A percentile compares a stretch with the other conserved stretches of the same genome.
Conservation (phyloP, 2,113 vertebrate genomes). For the Setophaga coronata region DNA sequence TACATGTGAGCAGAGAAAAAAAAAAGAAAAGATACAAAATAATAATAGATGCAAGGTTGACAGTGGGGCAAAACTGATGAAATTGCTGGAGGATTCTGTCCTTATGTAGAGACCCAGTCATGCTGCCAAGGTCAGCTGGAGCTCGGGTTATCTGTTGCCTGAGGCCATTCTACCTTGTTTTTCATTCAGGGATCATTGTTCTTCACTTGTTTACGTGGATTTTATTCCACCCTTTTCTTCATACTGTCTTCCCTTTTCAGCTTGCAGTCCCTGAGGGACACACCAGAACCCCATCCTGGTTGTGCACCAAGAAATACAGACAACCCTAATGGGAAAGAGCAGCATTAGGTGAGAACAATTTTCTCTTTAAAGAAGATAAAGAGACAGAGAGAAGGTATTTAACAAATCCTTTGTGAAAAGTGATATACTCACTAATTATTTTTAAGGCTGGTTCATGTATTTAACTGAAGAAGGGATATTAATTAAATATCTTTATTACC, state of each 20-base stretch:
- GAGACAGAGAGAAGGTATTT: neutral
- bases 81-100: neutral
- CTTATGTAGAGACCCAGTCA: neutral
- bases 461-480: neutral
- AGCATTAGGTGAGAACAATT: neutral
- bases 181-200: slow-evolving; percentile 14
- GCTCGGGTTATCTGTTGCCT: neutral
- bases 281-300: neutral
- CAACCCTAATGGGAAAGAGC: neutral
- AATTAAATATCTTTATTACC: neutral
- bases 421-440: neutral
- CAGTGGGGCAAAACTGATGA: neutral
- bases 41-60: neutral
- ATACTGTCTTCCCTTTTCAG: neutral
- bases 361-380: neutral
- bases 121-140: neutral
- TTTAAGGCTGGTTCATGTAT: neutral
- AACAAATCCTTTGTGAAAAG: neutral
- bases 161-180: slow-evolving; percentile 24
- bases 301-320: neutral
- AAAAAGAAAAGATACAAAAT: neutral
- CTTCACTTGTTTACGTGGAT: neutral
- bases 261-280: neutral
- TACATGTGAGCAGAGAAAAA: neutral
- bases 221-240: neutral